phyloP scores from a whole-genome alignment of 2,797 vertebrate genomes.

The Chiloscyllium punctatum region DNA sequence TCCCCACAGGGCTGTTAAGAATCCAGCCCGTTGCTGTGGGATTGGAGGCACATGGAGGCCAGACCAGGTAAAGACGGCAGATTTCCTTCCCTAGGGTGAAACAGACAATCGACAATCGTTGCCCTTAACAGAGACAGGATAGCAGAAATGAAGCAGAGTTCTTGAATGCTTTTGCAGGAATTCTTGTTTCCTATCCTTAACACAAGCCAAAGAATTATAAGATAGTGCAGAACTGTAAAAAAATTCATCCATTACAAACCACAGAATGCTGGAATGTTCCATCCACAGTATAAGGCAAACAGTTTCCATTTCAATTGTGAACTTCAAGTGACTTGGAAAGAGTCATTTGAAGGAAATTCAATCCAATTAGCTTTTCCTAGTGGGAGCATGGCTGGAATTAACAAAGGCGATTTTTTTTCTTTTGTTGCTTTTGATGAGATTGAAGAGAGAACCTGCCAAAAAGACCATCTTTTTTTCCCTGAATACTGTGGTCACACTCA shows the following conservation, averaged over 20 bases:
- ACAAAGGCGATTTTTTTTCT: background rate
- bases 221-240: background rate
- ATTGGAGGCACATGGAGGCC: background rate
- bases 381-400: background rate
- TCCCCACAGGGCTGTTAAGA: background rate
- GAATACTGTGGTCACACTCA: background rate
- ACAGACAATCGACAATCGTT: no score
- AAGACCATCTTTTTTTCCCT: background rate
- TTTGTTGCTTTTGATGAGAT: background rate
- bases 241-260: background rate
- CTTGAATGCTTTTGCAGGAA: background rate
- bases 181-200: background rate
- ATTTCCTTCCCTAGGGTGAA: background rate
- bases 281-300: background rate
- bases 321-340: background rate
- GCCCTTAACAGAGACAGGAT: background rate
- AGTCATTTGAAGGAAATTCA: background rate
- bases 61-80: background rate
- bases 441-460: background rate
- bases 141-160: background rate
- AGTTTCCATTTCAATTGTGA: background rate
- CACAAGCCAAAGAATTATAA: no score
- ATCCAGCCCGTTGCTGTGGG: background rate
- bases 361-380: constrained; percentile 21
- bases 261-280: background rate